These are phyloP conservation scores for Tillus elongatus DNA, from an alignment of 2,888 invertebrate genomes.

Conservation along the genomic window DNA sequence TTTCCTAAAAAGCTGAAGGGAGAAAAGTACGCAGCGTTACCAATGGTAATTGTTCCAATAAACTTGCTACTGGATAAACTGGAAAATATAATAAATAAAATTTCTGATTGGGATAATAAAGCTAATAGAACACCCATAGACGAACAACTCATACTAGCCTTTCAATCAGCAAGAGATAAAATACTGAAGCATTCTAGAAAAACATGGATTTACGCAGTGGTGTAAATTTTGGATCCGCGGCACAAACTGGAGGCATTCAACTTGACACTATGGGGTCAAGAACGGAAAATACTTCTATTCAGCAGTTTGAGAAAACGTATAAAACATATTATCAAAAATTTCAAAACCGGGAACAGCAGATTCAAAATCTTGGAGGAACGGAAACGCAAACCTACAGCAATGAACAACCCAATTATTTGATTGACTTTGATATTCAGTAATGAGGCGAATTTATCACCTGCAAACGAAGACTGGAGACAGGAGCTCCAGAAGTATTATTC, in stretches of 20 bases:
- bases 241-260: conserved; percentile 24
- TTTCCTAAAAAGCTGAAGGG: conserved; percentile 14
- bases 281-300: no score
- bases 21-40: conserved; percentile 22
- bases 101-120: conserved; percentile 20
- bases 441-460: no score
- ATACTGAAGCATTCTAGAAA: conserved; percentile 24
- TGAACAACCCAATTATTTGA: no score
- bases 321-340: no score
- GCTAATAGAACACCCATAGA: conserved; percentile 17
- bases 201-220: conserved; percentile 23
- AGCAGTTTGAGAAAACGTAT: no score
- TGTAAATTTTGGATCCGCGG: conserved; percentile 23
- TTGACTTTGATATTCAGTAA: no score
- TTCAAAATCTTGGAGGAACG: no score
- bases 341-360: no score
- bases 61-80: conserved; percentile 23
- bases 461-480: no score
- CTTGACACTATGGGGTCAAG: conserved; percentile 20
- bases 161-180: conserved; percentile 21
- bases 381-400: no score
- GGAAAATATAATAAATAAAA: conserved; percentile 15
- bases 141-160: conserved; percentile 18
- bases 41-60: conserved; percentile 17
- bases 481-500: no score